Evolutionary conservation across 1,140 invertebrate genomes (phyloP).

Genomic region (Pseudachorutes palmiensis): DNA sequence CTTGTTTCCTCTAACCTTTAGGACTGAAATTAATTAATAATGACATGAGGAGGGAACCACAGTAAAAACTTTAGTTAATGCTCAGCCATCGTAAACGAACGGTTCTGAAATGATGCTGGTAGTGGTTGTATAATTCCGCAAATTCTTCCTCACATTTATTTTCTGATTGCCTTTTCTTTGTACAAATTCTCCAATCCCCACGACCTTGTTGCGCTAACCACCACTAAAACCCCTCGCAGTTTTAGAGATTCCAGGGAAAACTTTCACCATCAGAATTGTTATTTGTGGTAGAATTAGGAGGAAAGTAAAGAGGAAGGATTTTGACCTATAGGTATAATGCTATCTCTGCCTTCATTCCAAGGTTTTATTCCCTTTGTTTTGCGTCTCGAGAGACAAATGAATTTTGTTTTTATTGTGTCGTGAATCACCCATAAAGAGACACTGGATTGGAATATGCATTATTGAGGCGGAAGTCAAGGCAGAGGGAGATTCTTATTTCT

Average conservation of each 20-base stretch:
- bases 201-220: background rate
- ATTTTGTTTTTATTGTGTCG: slow-evolving; percentile 15
- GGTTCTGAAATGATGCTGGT: background rate
- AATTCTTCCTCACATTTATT: too few species aligned
- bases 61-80: too few species aligned
- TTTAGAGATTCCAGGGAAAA: background rate
- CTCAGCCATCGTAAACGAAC: too few species aligned
- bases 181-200: background rate
- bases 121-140: background rate
- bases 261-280: background rate
- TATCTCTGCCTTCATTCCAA: background rate
- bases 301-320: background rate
- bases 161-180: too few species aligned
- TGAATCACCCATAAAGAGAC: slow-evolving; percentile 19
- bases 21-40: slow-evolving; percentile 5
- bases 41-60: slow-evolving; percentile 11
- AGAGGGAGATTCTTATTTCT: background rate
- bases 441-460: slow-evolving; percentile 18
- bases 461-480: slow-evolving; percentile 7
- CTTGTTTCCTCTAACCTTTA: background rate
- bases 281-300: background rate
- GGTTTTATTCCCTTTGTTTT: slow-evolving; percentile 9
- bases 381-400: slow-evolving; percentile 14
- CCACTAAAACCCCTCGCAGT: too few species aligned
- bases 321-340: background rate